A percentile compares a stretch with the other conserved stretches of the same genome.
phyloP scores from a whole-genome alignment of 2,797 vertebrate species.

The Tolypeutes matacus region DNA sequence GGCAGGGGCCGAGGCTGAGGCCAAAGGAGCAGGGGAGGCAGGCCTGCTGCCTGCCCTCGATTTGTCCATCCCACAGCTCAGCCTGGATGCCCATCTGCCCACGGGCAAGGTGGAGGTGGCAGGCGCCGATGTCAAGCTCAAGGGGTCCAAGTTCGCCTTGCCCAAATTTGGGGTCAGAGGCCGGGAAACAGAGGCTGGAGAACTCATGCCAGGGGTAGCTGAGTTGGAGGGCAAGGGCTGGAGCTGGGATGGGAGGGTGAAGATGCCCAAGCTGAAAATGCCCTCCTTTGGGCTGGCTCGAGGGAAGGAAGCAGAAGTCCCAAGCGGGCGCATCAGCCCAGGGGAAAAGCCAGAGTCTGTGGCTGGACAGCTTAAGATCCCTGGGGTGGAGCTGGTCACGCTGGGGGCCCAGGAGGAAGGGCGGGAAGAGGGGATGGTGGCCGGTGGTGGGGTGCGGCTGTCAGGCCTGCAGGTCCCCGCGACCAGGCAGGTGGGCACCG shows the following conservation, averaged over 20 bases:
- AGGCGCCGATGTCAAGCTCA: conserved; percentile 88
- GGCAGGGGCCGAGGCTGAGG: conserved; percentile 70
- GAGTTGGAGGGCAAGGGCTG: conserved; percentile 86
- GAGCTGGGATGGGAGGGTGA: conserved; percentile 87
- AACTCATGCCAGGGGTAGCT: neutral
- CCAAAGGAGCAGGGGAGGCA: conserved; percentile 75
- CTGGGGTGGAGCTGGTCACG: conserved; percentile 88
- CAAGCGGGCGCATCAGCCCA: conserved; percentile 76
- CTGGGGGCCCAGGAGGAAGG: conserved; percentile 85
- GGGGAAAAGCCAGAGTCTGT: conserved; percentile 80
- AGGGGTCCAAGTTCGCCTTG: conserved; percentile 90
- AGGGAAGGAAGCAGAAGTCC: conserved; percentile 86
- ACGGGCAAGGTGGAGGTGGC: conserved; percentile 87
- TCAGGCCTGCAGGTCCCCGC: conserved; percentile 89
- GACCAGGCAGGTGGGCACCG: conserved; percentile 82
- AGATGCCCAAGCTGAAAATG: conserved; percentile 89
- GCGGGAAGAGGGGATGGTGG: conserved; percentile 67
- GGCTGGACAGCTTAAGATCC: conserved; percentile 83
- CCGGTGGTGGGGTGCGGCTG: conserved; percentile 83
- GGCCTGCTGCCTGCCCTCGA: conserved; percentile 90
- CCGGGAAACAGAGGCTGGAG: conserved; percentile 84
- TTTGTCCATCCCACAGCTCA: conserved; percentile 91
- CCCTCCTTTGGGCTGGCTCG: conserved; percentile 89
- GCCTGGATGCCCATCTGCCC: conserved; percentile 89
- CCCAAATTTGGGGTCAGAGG: conserved; percentile 90